Conservation (phyloP, 2,888 invertebrate genomes). For the Torymus aiolomorphi region DNA sequence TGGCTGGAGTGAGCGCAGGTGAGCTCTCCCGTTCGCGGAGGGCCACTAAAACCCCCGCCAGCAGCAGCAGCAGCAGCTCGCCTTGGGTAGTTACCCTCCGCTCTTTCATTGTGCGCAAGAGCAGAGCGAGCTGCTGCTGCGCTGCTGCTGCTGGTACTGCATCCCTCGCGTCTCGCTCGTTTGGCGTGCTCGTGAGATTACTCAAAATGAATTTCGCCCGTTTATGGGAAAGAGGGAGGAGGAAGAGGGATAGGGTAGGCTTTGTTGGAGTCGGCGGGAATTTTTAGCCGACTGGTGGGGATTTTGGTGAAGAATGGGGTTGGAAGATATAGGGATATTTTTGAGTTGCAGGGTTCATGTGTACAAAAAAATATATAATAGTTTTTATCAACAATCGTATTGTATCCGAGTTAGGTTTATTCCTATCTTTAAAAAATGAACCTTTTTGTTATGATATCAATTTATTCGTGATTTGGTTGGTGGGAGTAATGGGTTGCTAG, state of each 20-base stretch:
- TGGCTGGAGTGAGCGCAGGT: constrained; percentile 14
- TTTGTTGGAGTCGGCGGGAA: background rate
- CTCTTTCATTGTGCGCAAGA: constrained; percentile 12
- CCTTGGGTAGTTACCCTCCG: background rate
- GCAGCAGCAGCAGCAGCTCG: background rate
- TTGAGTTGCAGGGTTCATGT: too few species aligned
- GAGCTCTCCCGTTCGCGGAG: constrained; percentile 47
- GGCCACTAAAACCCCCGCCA: constrained; percentile 44
- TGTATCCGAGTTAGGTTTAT: too few species aligned
- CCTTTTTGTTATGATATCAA: too few species aligned
- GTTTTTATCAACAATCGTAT: too few species aligned
- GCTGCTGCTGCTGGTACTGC: background rate
- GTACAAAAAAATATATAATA: too few species aligned
- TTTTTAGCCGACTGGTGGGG: too few species aligned
- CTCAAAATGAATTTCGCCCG: constrained; percentile 9
- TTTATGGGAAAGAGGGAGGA: background rate
- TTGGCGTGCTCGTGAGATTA: constrained; percentile 10
- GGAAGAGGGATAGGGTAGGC: background rate
- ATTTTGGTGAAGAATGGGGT: too few species aligned
- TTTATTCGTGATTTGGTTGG: too few species aligned
- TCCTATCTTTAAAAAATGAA: too few species aligned
- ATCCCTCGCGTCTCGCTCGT: background rate
- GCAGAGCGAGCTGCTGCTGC: background rate
- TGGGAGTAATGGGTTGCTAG: too few species aligned
- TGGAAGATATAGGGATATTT: too few species aligned